phyloP scores from a whole-genome alignment of 1,140 invertebrate genomes.

The Bacillus rossius region DNA sequence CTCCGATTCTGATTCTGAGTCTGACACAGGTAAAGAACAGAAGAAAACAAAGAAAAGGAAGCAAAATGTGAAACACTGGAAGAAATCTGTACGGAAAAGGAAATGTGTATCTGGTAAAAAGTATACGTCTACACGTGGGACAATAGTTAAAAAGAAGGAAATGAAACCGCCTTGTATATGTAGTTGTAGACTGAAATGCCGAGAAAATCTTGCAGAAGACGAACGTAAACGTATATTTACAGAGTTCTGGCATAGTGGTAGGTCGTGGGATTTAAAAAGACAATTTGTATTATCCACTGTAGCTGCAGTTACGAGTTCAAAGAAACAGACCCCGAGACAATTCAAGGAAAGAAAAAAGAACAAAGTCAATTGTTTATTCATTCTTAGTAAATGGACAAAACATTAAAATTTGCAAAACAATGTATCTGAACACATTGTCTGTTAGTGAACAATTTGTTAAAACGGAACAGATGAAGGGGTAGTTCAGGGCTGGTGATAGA shows the following conservation, averaged over 20 bases:
- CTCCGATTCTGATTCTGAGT: too few relatives aligned
- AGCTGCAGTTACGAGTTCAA: neutral
- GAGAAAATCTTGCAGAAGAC: slow-evolving; percentile 2
- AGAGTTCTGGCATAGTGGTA: slow-evolving; percentile 6
- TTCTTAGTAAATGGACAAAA: too few relatives aligned
- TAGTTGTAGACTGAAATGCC: slow-evolving; percentile 10
- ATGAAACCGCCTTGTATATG: slow-evolving; percentile 2
- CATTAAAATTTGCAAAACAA: slow-evolving; percentile 6
- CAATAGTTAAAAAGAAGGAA: slow-evolving; percentile 7
- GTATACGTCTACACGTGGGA: slow-evolving; percentile 3
- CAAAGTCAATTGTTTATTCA: neutral
- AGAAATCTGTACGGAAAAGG: slow-evolving; percentile 4
- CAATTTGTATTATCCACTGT: neutral
- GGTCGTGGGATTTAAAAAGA: neutral
- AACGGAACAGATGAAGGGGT: slow-evolving; percentile 7
- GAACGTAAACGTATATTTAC: slow-evolving; percentile 1
- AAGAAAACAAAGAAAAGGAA: slow-evolving; percentile 5
- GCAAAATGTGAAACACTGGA: slow-evolving; percentile 7
- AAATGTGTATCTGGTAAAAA: slow-evolving; percentile 6
- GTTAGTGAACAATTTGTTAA: slow-evolving; percentile 6
- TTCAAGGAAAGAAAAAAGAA: slow-evolving; percentile 10
- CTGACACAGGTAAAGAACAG: neutral
- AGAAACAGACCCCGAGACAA: neutral
- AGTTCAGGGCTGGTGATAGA: slow-evolving; percentile 5
- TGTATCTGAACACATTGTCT: slow-evolving; percentile 10